These are phyloP conservation scores for Cephus sareptanus DNA, from an alignment of 2,888 invertebrate species.

Conservation along the genomic window DNA sequence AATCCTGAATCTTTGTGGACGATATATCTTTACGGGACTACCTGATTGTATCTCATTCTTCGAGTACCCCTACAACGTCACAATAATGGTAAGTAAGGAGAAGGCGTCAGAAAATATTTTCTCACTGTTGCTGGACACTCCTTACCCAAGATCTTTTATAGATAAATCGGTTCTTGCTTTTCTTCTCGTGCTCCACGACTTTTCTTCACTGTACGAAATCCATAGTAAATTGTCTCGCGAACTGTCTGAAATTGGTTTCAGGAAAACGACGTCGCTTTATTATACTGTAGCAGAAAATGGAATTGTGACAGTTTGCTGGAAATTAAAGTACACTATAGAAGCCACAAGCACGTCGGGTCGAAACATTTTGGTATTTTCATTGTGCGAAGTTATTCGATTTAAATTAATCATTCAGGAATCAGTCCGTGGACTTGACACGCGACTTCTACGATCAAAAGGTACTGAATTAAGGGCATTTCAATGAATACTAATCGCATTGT, in stretches of 20 bases:
- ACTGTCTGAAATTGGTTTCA: not conserved
- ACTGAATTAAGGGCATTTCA: not conserved
- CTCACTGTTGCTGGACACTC: not conserved
- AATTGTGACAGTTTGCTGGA: not conserved
- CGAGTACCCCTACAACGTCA: not conserved
- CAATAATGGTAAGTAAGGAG: not conserved
- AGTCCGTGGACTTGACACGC: not conserved
- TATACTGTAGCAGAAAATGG: not conserved
- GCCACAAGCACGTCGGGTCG: not conserved
- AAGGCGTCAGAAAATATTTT: not conserved
- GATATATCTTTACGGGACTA: not conserved
- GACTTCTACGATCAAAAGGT: not conserved
- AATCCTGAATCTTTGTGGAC: not conserved
- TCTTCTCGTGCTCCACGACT: not conserved
- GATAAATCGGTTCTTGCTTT: not conserved
- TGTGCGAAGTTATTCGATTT: not conserved
- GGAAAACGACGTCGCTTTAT: not conserved
- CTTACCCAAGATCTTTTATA: not conserved
- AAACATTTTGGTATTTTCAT: not conserved
- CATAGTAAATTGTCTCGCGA: not conserved
- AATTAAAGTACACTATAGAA: not conserved
- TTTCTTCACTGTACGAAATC: not conserved
- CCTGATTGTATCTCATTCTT: not conserved
- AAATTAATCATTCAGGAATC: not conserved
- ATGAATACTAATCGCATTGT: not conserved